These are phyloP conservation scores for Synchiropus splendidus DNA, from an alignment of 2,113 vertebrate genomes.

Conservation along the genomic window DNA sequence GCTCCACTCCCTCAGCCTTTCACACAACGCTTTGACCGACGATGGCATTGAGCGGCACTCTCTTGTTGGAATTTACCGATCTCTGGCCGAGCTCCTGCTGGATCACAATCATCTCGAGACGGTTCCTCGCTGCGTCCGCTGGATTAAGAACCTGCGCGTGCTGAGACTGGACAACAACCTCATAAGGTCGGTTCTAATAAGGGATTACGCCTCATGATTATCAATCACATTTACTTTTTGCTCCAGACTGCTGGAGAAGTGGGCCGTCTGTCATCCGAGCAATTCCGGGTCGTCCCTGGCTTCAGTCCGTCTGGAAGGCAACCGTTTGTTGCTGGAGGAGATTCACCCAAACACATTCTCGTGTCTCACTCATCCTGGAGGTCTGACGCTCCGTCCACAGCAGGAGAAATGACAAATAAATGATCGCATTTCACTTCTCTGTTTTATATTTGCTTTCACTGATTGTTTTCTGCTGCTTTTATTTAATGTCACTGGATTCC, in stretches of 20 bases:
- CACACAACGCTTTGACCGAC: conserved; percentile 58
- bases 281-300: conserved; percentile 62
- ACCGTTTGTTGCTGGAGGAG: conserved; percentile 57
- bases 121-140: conserved; percentile 63
- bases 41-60: conserved; percentile 43
- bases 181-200: conserved; percentile 57
- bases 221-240: conserved; percentile 5
- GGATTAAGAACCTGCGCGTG: conserved; percentile 65
- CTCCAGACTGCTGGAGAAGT: conserved; percentile 62
- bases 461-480: no score
- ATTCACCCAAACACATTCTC: conserved; percentile 62
- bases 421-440: no score
- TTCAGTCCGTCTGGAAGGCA: conserved; percentile 72
- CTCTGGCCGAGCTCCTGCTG: conserved; percentile 65
- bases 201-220: background rate
- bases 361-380: conserved; percentile 56
- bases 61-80: conserved; percentile 64
- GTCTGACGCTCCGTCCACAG: conserved; percentile 65
- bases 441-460: background rate
- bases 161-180: conserved; percentile 66
- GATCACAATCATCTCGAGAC: conserved; percentile 66
- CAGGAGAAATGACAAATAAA: conserved; percentile 18
- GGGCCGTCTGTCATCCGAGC: conserved; percentile 69
- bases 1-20: conserved; percentile 63
- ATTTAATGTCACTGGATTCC: no score